Evolutionary conservation across 2,797 vertebrate species (phyloP).

Genomic region (Adrianichthys oophorus): DNA sequence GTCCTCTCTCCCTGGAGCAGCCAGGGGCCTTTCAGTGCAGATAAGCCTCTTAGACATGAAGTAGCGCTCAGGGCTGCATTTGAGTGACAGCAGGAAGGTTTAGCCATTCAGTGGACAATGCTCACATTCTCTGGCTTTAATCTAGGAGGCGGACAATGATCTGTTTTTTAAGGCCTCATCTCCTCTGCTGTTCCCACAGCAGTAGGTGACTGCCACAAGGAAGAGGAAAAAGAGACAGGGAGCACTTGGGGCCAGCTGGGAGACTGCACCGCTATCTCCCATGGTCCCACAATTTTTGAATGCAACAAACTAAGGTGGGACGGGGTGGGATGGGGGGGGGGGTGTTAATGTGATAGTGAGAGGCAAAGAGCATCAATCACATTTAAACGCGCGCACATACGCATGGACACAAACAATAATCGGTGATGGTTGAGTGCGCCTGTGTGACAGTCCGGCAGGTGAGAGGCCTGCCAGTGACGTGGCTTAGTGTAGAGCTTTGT

Average conservation of each 20-base stretch:
- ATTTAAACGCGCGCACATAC: conserved; percentile 28
- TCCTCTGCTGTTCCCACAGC: conserved; percentile 99
- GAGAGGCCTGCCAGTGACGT: conserved; percentile 73
- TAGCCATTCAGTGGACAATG: conserved; percentile 99
- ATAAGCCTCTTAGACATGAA: conserved; percentile 99
- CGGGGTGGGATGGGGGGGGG: conserved; percentile 23
- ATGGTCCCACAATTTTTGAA: conserved; percentile 88
- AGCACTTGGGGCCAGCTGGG: conserved; percentile 51
- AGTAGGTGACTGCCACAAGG: conserved; percentile 93
- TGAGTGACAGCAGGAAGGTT: conserved; percentile 99
- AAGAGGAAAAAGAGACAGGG: conserved; percentile 78
- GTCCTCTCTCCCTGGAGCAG: conserved; percentile 98
- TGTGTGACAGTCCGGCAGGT: conserved; percentile 82
- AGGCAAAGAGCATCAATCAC: conserved; percentile 90
- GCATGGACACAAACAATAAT: conserved; percentile 74
- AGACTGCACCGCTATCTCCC: conserved; percentile 82
- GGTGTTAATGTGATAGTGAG: conserved; percentile 60
- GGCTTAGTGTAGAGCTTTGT: conserved; percentile 63
- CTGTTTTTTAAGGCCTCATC: conserved; percentile 98
- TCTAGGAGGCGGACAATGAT: conserved; percentile 99
- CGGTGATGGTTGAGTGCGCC: conserved; percentile 79
- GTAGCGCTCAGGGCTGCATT: conserved; percentile 98
- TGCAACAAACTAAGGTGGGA: conserved; percentile 70
- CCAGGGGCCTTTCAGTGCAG: conserved; percentile 99
- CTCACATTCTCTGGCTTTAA: conserved; percentile 99